Evolutionary conservation across 2,797 vertebrate genomes (phyloP).

Genomic region (Poecilia wingei): DNA sequence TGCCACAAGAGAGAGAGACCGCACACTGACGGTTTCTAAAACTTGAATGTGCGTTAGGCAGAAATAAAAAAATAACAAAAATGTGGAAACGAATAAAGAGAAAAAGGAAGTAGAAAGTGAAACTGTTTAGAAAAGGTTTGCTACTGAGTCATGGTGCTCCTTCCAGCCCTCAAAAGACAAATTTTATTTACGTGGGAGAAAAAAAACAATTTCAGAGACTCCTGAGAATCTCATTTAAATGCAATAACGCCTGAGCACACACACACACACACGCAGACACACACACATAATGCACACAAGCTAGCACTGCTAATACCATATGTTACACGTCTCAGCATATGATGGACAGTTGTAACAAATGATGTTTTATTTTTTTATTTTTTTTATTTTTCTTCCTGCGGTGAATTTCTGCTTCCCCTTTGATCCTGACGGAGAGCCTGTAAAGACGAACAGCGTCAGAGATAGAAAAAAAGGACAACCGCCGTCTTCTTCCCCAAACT

Average conservation of each 20-base stretch:
- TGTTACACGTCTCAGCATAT: too few species aligned
- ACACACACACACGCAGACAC: constrained; percentile 7
- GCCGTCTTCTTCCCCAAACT: too few species aligned
- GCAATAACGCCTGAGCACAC: constrained; percentile 24
- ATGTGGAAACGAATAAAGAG: constrained; percentile 1
- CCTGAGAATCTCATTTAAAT: constrained; percentile 19
- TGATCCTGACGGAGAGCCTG: too few species aligned
- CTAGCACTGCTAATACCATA: not conserved
- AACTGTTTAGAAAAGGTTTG: constrained; percentile 32
- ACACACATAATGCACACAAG: not conserved
- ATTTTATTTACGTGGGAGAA: constrained; percentile 50
- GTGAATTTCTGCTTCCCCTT: too few species aligned
- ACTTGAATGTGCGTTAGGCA: not conserved
- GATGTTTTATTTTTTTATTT: too few species aligned
- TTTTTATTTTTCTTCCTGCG: too few species aligned
- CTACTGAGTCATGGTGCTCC: constrained; percentile 42
- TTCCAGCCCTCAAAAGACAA: constrained; percentile 37
- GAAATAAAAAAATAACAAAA: constrained; percentile 1
- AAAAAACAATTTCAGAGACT: constrained; percentile 36
- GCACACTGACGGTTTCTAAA: constrained; percentile 1
- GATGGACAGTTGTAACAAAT: too few species aligned
- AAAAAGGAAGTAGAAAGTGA: constrained; percentile 33
- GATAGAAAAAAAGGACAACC: too few species aligned
- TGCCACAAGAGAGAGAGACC: constrained; percentile 28
- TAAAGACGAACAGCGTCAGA: too few species aligned